A percentile compares a stretch with the other conserved stretches of the same genome.
Evolutionary conservation across 2,113 vertebrate species (phyloP).

Genomic region (Gnathonemus echidnorhynchus): DNA sequence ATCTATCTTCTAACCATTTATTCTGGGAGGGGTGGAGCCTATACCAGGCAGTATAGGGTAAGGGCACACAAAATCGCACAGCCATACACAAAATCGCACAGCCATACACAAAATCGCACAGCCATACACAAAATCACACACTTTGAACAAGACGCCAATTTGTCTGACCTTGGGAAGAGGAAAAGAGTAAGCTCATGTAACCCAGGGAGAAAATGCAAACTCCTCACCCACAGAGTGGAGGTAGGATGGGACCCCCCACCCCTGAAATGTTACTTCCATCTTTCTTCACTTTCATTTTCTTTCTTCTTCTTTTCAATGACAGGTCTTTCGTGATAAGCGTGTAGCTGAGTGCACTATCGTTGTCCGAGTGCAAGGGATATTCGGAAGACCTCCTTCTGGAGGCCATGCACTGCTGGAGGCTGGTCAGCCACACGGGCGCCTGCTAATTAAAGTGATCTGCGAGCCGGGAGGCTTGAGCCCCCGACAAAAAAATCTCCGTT

Average conservation of each 20-base stretch:
- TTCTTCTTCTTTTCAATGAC: neutral
- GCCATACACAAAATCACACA: neutral
- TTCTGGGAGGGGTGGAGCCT: neutral
- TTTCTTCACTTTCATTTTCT: neutral
- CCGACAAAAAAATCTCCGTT: neutral
- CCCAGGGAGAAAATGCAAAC: neutral
- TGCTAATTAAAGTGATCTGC: neutral
- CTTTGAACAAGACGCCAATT: neutral
- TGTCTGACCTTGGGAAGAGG: neutral
- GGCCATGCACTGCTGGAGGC: neutral
- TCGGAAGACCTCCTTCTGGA: neutral
- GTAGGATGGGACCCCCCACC: neutral
- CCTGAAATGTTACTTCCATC: neutral
- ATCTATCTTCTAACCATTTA: neutral
- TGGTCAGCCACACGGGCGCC: neutral
- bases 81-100: neutral
- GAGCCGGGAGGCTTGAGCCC: neutral
- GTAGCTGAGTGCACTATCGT: neutral
- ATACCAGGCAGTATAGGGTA: neutral
- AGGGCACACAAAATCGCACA: neutral
- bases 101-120: neutral
- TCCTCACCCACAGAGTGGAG: neutral
- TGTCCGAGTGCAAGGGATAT: neutral
- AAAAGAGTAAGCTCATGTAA: neutral
- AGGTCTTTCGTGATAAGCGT: neutral